A percentile compares a stretch with the other conserved stretches of the same genome.
Conservation (phyloP, 2,888 invertebrate genomes). For the Eristalis intricaria region DNA sequence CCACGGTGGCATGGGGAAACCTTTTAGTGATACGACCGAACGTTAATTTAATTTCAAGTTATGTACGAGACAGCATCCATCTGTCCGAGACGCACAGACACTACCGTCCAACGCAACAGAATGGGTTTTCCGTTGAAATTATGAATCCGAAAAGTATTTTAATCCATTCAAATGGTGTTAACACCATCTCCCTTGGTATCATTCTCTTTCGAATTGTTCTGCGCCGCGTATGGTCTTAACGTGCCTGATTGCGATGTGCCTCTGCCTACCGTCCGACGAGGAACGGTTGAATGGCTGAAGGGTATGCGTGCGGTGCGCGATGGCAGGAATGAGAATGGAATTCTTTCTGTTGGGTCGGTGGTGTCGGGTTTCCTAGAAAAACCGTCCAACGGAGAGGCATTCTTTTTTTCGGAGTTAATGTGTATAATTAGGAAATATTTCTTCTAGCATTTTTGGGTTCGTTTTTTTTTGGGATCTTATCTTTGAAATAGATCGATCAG, state of each 20-base stretch:
- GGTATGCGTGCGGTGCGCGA: not conserved
- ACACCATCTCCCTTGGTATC: constrained; percentile 56
- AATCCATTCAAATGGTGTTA: constrained; percentile 68
- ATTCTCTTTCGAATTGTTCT: constrained; percentile 20
- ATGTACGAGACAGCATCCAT: not conserved
- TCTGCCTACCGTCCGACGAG: not conserved
- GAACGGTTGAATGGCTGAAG: not conserved
- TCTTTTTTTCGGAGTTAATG: constrained; percentile 41
- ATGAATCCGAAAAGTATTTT: constrained; percentile 60
- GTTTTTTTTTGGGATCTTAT: not conserved
- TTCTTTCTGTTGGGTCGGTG: constrained; percentile 3
- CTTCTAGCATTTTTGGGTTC: constrained; percentile 5
- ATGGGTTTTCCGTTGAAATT: constrained; percentile 56
- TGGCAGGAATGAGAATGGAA: constrained; percentile 1
- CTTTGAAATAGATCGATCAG: not conserved
- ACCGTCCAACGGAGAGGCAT: not conserved
- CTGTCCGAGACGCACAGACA: constrained; percentile 8
- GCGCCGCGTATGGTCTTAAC: constrained; percentile 4
- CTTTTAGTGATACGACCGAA: constrained; percentile 38
- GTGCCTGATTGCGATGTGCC: constrained; percentile 21
- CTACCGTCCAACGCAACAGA: constrained; percentile 42
- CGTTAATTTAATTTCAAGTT: constrained; percentile 23
- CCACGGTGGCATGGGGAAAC: constrained; percentile 2
- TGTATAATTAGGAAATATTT: constrained; percentile 44
- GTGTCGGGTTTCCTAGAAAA: constrained; percentile 49